Conservation (phyloP, 2,888 invertebrate species). For the Drosophila robusta region DNA sequence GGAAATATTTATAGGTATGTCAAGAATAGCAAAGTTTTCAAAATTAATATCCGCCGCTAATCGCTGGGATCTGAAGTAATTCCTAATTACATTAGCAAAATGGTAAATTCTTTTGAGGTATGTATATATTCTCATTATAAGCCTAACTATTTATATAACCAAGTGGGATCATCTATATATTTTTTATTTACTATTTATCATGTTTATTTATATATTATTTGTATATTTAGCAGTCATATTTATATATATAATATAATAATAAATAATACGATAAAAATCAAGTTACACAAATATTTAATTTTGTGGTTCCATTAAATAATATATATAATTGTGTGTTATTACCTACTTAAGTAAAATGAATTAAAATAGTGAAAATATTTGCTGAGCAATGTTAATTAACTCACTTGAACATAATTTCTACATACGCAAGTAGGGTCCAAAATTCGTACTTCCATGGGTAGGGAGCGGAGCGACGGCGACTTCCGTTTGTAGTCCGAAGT, state of each 20-base stretch:
- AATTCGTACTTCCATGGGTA: slow-evolving; percentile 22
- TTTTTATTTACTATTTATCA: too few relatives aligned
- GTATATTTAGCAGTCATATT: too few relatives aligned
- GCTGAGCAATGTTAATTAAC: slow-evolving; percentile 13
- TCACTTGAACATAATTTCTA: slow-evolving; percentile 31
- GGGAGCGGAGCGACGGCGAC: slow-evolving; percentile 55
- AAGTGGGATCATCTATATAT: too few relatives aligned
- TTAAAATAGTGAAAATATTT: slow-evolving; percentile 14
- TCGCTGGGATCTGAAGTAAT: not conserved
- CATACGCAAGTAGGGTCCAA: slow-evolving; percentile 25
- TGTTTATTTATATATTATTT: too few relatives aligned
- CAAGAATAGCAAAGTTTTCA: not conserved
- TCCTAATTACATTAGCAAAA: slow-evolving; percentile 2
- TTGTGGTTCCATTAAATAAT: not conserved
- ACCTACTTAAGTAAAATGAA: not conserved
- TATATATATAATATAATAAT: too few relatives aligned
- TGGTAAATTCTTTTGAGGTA: not conserved
- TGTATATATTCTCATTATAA: too few relatives aligned
- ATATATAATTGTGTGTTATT: not conserved
- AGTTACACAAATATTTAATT: too few relatives aligned
- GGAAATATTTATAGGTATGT: not conserved
- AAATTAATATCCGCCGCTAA: too few relatives aligned
- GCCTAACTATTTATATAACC: too few relatives aligned
- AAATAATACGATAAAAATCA: too few relatives aligned
- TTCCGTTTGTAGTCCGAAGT: slow-evolving; percentile 74